Conservation (phyloP, 2,113 vertebrate species). For the Lampris incognitus region DNA sequence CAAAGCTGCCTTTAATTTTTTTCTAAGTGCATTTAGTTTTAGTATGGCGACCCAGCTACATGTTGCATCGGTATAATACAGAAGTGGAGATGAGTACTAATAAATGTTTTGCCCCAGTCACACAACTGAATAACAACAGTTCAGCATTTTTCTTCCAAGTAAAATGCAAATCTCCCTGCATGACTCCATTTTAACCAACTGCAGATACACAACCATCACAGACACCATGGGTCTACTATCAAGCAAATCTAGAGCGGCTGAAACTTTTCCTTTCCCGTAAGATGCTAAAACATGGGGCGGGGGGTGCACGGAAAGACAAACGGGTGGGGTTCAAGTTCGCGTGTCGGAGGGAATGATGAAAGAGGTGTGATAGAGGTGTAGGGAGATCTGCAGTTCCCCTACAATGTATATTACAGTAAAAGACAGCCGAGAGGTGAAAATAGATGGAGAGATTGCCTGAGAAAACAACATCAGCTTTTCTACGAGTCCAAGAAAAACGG, state of each 20-base stretch:
- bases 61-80: background rate
- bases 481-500: background rate
- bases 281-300: background rate
- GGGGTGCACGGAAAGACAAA: background rate
- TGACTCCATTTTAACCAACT: background rate
- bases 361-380: background rate
- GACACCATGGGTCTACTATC: background rate
- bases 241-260: background rate
- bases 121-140: background rate
- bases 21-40: background rate
- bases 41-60: background rate
- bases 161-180: background rate
- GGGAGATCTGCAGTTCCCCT: background rate
- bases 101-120: background rate
- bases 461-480: background rate
- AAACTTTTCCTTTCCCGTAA: too few species aligned
- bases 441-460: background rate
- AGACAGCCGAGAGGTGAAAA: background rate
- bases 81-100: background rate
- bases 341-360: background rate
- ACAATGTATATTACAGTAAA: background rate
- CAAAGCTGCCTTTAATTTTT: background rate
- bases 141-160: slow-evolving; percentile 2
- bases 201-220: background rate
- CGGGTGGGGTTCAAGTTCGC: background rate